phyloP scores from a whole-genome alignment of 2,113 vertebrate species.

The Anoplopoma fimbria region DNA sequence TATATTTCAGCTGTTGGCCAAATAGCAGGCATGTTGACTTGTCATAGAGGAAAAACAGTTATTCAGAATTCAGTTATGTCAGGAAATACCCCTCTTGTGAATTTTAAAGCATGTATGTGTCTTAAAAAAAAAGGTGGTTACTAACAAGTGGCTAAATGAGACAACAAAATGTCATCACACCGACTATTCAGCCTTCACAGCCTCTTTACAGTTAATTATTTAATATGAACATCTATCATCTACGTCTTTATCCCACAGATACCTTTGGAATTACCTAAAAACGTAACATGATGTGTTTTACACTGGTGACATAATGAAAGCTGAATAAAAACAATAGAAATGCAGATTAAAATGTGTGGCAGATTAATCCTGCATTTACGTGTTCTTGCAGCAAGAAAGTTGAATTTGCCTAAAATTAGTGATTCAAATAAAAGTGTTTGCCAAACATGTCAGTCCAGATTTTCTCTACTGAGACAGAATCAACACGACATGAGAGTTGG shows the following conservation, averaged over 20 bases:
- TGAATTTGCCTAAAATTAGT: conserved; percentile 1
- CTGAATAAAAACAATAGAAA: neutral
- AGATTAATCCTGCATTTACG: neutral
- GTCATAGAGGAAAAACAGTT: neutral
- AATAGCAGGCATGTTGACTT: neutral
- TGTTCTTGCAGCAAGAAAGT: conserved; percentile 11
- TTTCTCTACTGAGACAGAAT: conserved; percentile 12
- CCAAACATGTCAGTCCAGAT: neutral
- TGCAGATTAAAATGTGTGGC: neutral
- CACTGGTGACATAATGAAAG: neutral
- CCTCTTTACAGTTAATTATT: too few species aligned
- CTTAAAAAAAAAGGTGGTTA: too few species aligned
- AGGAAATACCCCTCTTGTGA: neutral
- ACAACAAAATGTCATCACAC: too few species aligned
- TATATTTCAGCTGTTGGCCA: neutral
- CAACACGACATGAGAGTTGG: conserved; percentile 4
- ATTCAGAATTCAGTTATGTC: neutral
- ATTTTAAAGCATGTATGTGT: too few species aligned
- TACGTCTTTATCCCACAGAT: too few species aligned
- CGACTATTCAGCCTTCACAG: too few species aligned
- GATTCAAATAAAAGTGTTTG: neutral
- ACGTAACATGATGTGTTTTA: too few species aligned
- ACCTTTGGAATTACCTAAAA: neutral
- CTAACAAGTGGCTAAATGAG: too few species aligned
- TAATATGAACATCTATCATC: neutral